Conservation (phyloP, 2,888 invertebrate genomes). For the Athalia circularis region DNA sequence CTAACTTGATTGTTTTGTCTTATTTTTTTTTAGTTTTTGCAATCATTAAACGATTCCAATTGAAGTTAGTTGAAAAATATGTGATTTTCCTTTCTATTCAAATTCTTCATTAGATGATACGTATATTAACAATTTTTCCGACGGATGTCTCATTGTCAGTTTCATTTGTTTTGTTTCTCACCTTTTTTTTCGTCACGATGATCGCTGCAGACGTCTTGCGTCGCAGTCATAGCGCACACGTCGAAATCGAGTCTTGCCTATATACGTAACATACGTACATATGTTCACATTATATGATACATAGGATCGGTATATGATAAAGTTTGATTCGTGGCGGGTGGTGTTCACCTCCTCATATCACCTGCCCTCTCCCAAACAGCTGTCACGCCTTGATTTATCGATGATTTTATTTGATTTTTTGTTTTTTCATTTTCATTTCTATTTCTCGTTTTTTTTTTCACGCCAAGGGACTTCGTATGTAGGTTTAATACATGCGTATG, state of each 20-base stretch:
- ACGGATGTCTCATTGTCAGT: background rate
- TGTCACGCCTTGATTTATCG: constrained; percentile 55
- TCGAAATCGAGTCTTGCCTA: constrained; percentile 28
- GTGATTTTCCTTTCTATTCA: too few relatives aligned
- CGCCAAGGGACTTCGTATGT: background rate
- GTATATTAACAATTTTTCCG: too few relatives aligned
- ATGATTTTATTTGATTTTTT: constrained; percentile 42
- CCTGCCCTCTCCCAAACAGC: constrained; percentile 54
- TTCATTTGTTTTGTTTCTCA: background rate
- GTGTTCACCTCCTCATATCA: constrained; percentile 51
- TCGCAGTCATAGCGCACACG: constrained; percentile 10
- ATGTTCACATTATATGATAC: too few relatives aligned
- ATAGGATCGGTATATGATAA: constrained; percentile 20
- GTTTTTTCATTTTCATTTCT: too few relatives aligned
- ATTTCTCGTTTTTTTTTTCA: background rate
- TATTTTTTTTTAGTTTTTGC: too few relatives aligned
- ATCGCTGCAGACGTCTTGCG: constrained; percentile 18
- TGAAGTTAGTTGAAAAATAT: too few relatives aligned
- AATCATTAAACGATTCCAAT: too few relatives aligned
- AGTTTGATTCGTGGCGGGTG: constrained; percentile 35
- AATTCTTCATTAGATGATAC: too few relatives aligned
- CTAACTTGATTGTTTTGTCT: too few relatives aligned
- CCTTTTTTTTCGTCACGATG: background rate
- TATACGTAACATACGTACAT: too few relatives aligned
- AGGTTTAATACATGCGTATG: background rate